Evolutionary conservation across 2,888 invertebrate species (phyloP).

Genomic region (Erpobdella octoculata): DNA sequence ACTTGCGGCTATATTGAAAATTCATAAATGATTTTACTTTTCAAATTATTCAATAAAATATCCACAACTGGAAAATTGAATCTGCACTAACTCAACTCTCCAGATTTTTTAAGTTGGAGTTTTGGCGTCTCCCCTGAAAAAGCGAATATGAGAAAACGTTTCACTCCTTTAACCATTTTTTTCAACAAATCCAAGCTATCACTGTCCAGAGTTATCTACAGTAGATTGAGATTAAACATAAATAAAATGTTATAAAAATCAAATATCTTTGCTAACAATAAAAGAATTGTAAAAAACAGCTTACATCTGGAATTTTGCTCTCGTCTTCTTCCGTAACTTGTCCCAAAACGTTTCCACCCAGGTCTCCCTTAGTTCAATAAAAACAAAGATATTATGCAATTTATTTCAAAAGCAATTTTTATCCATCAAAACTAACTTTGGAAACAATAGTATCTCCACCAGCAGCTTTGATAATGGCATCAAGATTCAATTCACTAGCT

Average conservation of each 20-base stretch:
- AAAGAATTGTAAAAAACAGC: neutral
- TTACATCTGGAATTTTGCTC: constrained; percentile 2
- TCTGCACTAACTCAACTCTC: too few species aligned
- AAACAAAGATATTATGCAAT: neutral
- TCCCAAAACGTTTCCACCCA: neutral
- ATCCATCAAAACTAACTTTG: neutral
- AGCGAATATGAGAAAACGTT: neutral
- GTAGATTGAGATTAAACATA: neutral
- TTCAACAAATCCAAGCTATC: too few species aligned
- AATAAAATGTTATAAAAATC: neutral
- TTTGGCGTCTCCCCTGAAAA: too few species aligned
- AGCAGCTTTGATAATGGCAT: neutral
- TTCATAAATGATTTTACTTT: too few species aligned
- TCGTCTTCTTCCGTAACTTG: neutral
- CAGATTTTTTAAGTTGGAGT: too few species aligned
- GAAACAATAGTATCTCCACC: neutral
- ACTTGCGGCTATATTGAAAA: neutral
- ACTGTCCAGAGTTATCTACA: neutral
- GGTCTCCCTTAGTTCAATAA: neutral
- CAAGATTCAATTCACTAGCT: neutral
- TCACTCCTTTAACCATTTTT: neutral
- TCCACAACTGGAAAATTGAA: too few species aligned
- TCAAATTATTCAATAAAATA: too few species aligned
- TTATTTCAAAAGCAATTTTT: too few species aligned
- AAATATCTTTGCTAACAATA: neutral